Conservation (phyloP, 2,113 vertebrate genomes). For the Gobius niger region DNA sequence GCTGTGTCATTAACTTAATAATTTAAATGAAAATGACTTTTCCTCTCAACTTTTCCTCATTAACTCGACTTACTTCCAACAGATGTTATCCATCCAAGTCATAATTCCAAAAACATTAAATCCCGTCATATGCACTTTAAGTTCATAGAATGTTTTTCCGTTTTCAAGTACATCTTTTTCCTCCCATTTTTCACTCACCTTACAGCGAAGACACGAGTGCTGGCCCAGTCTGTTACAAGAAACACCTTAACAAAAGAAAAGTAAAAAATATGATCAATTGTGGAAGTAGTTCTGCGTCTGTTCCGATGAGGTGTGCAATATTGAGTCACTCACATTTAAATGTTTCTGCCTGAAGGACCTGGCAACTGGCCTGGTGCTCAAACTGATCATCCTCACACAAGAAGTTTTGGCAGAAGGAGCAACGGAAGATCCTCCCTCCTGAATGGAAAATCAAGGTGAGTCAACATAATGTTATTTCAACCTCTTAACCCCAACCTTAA, state of each 20-base stretch:
- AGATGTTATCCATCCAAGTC: no score
- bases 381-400: constrained; percentile 99
- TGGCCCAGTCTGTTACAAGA: constrained; percentile 97
- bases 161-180: neutral
- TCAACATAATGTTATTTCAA: neutral
- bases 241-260: constrained; percentile 76
- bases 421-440: constrained; percentile 97
- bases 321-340: constrained; percentile 89
- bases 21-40: no score
- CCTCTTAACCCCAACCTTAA: no score
- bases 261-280: neutral
- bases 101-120: no score
- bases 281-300: constrained; percentile 1
- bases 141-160: no score
- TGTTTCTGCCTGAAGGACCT: constrained; percentile 95
- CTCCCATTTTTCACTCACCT: constrained; percentile 77
- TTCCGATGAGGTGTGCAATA: neutral
- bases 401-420: constrained; percentile 96
- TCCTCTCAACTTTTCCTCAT: no score
- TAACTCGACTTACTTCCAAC: no score
- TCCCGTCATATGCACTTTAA: no score
- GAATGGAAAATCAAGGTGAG: neutral
- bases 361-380: constrained; percentile 98
- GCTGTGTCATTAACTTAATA: no score
- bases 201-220: constrained; percentile 96